Conservation (phyloP, 1,140 invertebrate species). For the Dendrolimus kikuchii region DNA sequence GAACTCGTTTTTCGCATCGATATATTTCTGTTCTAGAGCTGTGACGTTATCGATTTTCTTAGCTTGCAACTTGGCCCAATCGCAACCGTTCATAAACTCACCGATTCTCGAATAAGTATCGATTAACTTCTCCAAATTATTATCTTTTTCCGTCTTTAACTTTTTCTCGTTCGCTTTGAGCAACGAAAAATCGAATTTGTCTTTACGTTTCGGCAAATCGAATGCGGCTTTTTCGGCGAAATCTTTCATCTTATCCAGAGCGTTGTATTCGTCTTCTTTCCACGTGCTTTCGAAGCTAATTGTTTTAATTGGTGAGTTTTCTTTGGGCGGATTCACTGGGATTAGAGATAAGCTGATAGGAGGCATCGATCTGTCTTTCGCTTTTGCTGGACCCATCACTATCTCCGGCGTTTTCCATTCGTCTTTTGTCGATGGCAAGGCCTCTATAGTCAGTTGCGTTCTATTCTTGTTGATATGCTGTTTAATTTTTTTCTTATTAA, state of each 20-base stretch:
- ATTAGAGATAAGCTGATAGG: conserved; percentile 65
- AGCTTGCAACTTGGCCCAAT: conserved; percentile 52
- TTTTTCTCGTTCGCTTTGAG: conserved; percentile 46
- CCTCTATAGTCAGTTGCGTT: conserved; percentile 62
- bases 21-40: conserved; percentile 61
- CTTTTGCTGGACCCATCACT: conserved; percentile 45
- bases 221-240: conserved; percentile 68
- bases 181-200: conserved; percentile 58
- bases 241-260: conserved; percentile 69
- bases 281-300: conserved; percentile 38
- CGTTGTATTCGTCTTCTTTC: conserved; percentile 63
- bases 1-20: conserved; percentile 67
- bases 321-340: conserved; percentile 50
- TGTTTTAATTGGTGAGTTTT: conserved; percentile 45
- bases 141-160: conserved; percentile 45
- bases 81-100: conserved; percentile 67
- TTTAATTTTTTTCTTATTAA: conserved; percentile 49
- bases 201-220: conserved; percentile 57
- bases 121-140: conserved; percentile 58
- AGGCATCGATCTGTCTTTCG: conserved; percentile 53
- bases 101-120: conserved; percentile 64
- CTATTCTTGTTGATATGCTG: conserved; percentile 69
- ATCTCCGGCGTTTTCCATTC: conserved; percentile 61
- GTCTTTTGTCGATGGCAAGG: conserved; percentile 43
- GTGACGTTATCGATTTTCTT: conserved; percentile 47